A percentile compares a stretch with the other conserved stretches of the same genome.
These are phyloP conservation scores for Cryptosula pallasiana DNA, from an alignment of 2,888 invertebrate species.

Conservation along the genomic window DNA sequence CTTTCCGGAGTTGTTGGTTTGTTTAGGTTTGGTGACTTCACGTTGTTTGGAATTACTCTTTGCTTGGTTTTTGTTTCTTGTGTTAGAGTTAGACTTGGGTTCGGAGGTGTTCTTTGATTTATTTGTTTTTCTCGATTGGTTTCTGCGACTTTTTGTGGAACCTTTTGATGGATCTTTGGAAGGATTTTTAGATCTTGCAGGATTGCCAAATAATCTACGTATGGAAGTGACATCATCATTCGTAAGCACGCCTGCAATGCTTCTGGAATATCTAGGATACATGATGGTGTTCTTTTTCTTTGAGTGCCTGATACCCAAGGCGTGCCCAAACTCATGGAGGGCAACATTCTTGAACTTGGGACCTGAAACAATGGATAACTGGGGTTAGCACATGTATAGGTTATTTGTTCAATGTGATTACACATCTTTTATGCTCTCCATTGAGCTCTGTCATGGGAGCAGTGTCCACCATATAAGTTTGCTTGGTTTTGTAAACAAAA, in stretches of 20 bases:
- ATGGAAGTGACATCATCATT: background rate
- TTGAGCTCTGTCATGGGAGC: too few species aligned
- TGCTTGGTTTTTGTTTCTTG: too few species aligned
- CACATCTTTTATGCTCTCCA: too few species aligned
- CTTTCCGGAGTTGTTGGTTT: background rate
- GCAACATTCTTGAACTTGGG: slow-evolving; percentile 16
- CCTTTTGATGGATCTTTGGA: background rate
- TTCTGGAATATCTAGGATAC: background rate
- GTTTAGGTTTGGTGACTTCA: background rate
- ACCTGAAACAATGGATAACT: background rate
- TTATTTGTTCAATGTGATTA: too few species aligned
- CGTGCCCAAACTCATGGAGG: slow-evolving; percentile 18
- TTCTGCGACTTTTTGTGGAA: background rate
- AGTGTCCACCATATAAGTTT: too few species aligned
- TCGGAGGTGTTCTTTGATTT: background rate
- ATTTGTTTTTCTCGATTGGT: background rate
- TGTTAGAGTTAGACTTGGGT: background rate
- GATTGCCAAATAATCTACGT: background rate
- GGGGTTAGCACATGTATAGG: too few species aligned
- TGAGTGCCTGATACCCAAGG: background rate
- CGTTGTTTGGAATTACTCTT: background rate
- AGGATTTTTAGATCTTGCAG: background rate
- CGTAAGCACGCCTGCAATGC: background rate
- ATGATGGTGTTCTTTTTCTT: background rate
- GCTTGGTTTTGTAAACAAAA: too few species aligned